phyloP scores from a whole-genome alignment of 2,888 invertebrate genomes.

The Agrotis ipsilon region DNA sequence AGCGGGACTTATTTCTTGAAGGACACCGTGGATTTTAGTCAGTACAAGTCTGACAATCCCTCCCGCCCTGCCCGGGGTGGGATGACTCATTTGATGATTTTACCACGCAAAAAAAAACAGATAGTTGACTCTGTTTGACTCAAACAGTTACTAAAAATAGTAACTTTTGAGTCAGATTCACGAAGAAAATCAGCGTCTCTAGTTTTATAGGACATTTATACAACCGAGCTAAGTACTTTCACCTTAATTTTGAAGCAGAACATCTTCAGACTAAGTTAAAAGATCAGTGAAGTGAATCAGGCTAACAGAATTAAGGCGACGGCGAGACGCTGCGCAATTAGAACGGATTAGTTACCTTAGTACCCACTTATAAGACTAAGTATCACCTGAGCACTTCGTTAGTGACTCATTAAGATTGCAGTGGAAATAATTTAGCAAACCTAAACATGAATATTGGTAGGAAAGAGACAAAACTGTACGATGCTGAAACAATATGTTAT shows the following conservation, averaged over 20 bases:
- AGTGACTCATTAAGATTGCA: slow-evolving; percentile 3
- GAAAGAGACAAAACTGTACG: no score
- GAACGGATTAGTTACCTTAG: slow-evolving; percentile 26
- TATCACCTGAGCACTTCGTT: slow-evolving; percentile 3
- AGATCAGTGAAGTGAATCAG: slow-evolving; percentile 33
- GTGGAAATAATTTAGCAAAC: background rate
- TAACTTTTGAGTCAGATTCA: no score
- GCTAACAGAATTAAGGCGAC: slow-evolving; percentile 50
- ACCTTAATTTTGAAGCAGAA: background rate
- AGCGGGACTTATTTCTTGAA: no score
- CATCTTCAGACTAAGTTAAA: slow-evolving; percentile 16
- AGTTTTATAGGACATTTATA: background rate
- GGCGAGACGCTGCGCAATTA: slow-evolving; percentile 39
- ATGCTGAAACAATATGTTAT: no score
- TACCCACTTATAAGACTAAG: background rate
- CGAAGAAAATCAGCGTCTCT: no score
- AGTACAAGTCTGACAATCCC: no score
- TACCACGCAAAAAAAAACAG: no score
- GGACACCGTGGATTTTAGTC: no score
- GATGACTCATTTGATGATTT: no score
- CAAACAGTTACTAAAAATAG: no score
- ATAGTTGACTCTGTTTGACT: no score
- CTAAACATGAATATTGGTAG: background rate
- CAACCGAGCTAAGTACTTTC: background rate
- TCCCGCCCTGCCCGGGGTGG: no score